These are phyloP conservation scores for Caloenas nicobarica DNA, from an alignment of 2,113 vertebrate species.

Conservation along the genomic window DNA sequence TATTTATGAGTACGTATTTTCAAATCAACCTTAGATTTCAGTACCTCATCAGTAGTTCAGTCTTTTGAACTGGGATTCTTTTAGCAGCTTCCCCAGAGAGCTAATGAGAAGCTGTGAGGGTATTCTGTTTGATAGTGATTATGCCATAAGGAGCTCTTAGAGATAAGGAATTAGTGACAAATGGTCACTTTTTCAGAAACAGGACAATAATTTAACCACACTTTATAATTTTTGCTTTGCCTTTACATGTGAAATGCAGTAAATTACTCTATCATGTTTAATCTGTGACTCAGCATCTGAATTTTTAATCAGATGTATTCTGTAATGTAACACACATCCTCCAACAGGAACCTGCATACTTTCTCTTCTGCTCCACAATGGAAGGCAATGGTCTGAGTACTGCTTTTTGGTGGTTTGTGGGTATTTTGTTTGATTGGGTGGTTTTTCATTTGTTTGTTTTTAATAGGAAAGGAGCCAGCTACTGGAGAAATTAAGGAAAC, in stretches of 20 bases:
- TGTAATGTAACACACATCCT: background rate
- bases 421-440: background rate
- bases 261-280: background rate
- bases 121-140: background rate
- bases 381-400: background rate
- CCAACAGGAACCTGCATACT: background rate
- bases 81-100: background rate
- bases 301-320: background rate
- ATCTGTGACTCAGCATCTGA: background rate
- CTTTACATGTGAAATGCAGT: background rate
- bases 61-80: background rate
- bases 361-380: background rate
- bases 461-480: background rate
- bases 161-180: background rate
- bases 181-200: background rate
- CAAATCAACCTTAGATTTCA: background rate
- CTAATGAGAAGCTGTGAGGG: background rate
- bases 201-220: background rate
- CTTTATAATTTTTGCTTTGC: conserved; percentile 8
- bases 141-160: background rate
- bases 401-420: background rate
- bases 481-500: background rate
- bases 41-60: background rate
- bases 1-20: background rate
- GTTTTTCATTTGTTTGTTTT: background rate